Evolutionary conservation across 2,888 invertebrate genomes (phyloP), one percentile per base, ranked within the genome.

Genomic region (Andrena flavipes): DNA sequence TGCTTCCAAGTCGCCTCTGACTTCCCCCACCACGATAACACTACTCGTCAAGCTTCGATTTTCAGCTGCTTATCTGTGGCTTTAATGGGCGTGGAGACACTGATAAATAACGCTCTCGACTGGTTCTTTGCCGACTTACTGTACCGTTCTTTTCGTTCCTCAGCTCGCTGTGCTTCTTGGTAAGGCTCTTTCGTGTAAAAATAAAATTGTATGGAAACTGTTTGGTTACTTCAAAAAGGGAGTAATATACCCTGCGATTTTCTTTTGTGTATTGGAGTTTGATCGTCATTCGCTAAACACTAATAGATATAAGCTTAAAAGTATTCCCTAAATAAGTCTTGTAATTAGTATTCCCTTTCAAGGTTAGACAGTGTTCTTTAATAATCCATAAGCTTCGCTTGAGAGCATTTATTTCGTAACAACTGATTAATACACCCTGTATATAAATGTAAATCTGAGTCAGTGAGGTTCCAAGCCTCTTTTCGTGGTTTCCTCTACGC

Each of bases 401-500:
- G 2, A 20, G 13, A 33, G 29, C 48, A 29, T n/a, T 29, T 65
- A 30, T 59, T 23, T 6, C 16, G 10, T 16, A 10, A 10, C 6
- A 59, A 64, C 56, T 26, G 49, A 48, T 42, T 26, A 13, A 8
- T 54, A 79, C 65, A 79, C 49, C 48, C 62, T 23, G 54, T 74
- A 48, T 65, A 79, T 35, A 7, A 74, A 60, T 23, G 48, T 1
- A 20, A 60, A 67, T 78, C 23, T 73, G 29, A 8, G 42, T 23
- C n/a, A 70, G 33, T n/a, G 48, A 63, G 54, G 48, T 63, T 72
- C 23, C 42, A 56, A 20, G 33, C 59, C 7, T 16, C 26, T 68
- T 71, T 62, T 26, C 76, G 76, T 7, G 76, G 56, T 81, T 81
- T 74, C 70, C 70, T 69, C 72, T 51, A 23, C 49, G 29, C 26